Evolutionary conservation across 2,888 invertebrate species (phyloP).

Genomic region (Schrankia costaestrigalis): DNA sequence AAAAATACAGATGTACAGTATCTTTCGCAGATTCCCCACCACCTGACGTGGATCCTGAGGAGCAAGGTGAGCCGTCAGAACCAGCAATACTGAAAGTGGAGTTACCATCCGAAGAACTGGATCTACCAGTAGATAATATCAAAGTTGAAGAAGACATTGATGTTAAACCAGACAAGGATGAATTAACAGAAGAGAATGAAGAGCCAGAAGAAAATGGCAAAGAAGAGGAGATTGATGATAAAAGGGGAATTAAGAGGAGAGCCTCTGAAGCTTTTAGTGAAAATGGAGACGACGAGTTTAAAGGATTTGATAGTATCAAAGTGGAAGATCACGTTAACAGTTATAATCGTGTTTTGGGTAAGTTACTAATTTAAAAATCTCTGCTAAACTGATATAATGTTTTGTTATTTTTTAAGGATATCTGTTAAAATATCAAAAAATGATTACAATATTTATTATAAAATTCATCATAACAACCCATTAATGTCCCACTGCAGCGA

Average conservation of each 20-base stretch:
- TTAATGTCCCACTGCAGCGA: no score
- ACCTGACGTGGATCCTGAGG: constrained; percentile 20
- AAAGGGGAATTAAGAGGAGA: constrained; percentile 58
- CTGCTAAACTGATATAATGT: no score
- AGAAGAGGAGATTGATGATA: constrained; percentile 27
- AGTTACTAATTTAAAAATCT: no score
- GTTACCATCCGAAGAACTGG: constrained; percentile 14
- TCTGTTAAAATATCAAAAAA: no score
- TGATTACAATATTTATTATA: no score
- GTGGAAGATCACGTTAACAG: no score
- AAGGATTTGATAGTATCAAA: constrained; percentile 57
- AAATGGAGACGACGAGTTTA: constrained; percentile 52
- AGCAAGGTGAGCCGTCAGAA: constrained; percentile 7
- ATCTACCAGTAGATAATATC: constrained; percentile 7
- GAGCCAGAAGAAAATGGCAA: constrained; percentile 14
- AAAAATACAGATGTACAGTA: neutral
- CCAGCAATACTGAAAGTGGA: constrained; percentile 13
- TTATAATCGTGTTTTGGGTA: constrained; percentile 57
- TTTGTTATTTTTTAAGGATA: no score
- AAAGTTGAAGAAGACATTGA: constrained; percentile 4
- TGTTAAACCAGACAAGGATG: constrained; percentile 14
- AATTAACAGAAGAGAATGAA: constrained; percentile 13
- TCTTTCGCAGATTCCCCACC: constrained; percentile 17
- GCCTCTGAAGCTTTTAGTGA: constrained; percentile 65
- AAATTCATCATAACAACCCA: no score